Evolutionary conservation across 2,113 vertebrate genomes (phyloP), one percentile per base, ranked within the genome.

Genomic region (Rutilus rutilus): DNA sequence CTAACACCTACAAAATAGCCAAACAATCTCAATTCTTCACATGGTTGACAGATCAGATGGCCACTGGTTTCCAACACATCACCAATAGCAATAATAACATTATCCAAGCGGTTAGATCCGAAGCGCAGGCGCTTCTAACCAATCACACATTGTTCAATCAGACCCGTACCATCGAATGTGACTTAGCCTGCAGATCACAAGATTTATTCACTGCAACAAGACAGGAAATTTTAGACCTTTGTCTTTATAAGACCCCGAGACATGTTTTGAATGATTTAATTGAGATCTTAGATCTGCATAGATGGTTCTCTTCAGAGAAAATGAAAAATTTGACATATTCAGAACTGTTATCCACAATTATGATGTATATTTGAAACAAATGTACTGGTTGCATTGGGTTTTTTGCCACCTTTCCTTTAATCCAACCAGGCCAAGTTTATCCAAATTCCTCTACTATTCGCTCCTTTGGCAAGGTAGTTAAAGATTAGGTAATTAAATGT

Each of bases 101-200:
- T 30, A 30, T 30, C 30, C 30, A 30, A 30, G 30, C 30, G 2
- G 2, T 30, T 30, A 30, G 30, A 30, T 30, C 30, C 2, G 2
- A 30, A 30, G 30, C 30, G 30, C 30, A 30, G 30, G 30, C 2
- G 30, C 30, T 30, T 30, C 30, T 30, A 30, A 30, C 30, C 30
- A 30, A 30, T 30, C 30, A 30, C 30, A 30, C 30, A 30, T 30
- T 30, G 30, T 30, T 30, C 30, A 30, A 30, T 30, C 30, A 30
- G 30, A 30, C 30, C 30, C 2, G 2, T 30, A 30, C 30, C 30
- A 2, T 30, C 30, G 30, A 30, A 30, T 30, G 30, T 73, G 67
- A 17, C 6, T 73, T 84, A 30, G 82, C 82, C 21, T 84, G 67
- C 12, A 84, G 67, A 39, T 8, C 10, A 4, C 27, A 84, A 36